These are phyloP conservation scores for Podarcis cretensis DNA, from an alignment of 2,113 vertebrate species.

Conservation along the genomic window DNA sequence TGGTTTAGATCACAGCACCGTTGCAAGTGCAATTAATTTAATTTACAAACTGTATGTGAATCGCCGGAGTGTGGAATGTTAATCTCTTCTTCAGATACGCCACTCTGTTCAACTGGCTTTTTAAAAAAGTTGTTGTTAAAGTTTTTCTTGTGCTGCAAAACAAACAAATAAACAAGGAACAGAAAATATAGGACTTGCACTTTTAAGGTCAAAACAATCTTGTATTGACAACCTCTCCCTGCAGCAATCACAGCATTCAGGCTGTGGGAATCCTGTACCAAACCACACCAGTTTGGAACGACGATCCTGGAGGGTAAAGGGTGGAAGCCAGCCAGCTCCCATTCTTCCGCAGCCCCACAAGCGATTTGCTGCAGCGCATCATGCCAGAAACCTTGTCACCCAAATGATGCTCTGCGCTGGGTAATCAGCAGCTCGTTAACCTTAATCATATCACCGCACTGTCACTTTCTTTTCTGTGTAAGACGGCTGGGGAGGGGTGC, in stretches of 20 bases:
- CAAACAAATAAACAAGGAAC: too few relatives aligned
- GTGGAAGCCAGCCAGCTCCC: neutral
- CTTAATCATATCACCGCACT: constrained; percentile 21
- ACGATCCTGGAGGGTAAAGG: neutral
- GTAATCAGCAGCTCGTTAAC: constrained; percentile 15
- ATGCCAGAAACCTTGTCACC: neutral
- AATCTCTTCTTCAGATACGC: too few relatives aligned
- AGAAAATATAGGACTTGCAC: too few relatives aligned
- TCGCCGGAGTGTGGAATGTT: neutral
- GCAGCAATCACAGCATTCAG: too few relatives aligned
- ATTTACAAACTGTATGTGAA: neutral
- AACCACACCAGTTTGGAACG: neutral
- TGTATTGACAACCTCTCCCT: neutral
- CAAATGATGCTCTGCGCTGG: neutral
- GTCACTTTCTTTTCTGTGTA: constrained; percentile 29
- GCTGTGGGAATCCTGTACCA: neutral
- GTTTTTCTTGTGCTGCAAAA: too few relatives aligned
- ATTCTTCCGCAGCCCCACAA: neutral
- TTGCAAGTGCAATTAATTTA: neutral
- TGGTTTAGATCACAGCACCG: too few relatives aligned
- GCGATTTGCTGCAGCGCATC: neutral
- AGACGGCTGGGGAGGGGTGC: neutral
- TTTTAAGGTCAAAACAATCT: neutral
- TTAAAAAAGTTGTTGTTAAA: too few relatives aligned
- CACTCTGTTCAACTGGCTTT: neutral